These are phyloP conservation scores for Thunnus thynnus DNA, from an alignment of 2,113 vertebrate species.

Conservation along the genomic window DNA sequence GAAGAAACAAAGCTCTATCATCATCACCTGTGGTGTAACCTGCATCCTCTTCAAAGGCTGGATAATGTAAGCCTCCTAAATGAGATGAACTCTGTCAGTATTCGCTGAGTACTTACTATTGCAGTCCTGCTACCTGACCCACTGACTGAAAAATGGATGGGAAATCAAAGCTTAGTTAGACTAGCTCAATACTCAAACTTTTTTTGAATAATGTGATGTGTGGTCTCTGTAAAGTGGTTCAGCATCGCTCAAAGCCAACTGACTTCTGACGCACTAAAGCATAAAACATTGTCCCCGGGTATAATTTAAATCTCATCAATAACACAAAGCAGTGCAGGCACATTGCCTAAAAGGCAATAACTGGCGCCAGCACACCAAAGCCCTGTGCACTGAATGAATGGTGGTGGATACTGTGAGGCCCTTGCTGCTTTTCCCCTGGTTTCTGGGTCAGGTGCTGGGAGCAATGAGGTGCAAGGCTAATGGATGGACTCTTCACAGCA, in stretches of 20 bases:
- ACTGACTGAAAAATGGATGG: constrained; percentile 45
- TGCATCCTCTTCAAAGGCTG: background rate
- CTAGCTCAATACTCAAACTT: constrained; percentile 57
- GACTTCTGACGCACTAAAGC: constrained; percentile 69
- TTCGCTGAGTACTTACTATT: constrained; percentile 35
- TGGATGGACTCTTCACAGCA: constrained; percentile 80
- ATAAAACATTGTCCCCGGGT: constrained; percentile 66
- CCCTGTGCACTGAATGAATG: constrained; percentile 39
- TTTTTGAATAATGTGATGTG: constrained; percentile 62
- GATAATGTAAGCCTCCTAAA: constrained; percentile 16
- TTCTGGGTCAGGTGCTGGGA: constrained; percentile 77
- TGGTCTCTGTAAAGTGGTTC: constrained; percentile 54
- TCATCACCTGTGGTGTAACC: background rate
- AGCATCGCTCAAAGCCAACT: constrained; percentile 59
- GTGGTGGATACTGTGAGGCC: constrained; percentile 28
- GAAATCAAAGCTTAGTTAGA: constrained; percentile 67
- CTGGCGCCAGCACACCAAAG: constrained; percentile 50
- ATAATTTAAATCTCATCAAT: constrained; percentile 77
- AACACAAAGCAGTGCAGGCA: constrained; percentile 70
- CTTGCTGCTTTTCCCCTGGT: constrained; percentile 48
- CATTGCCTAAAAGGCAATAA: constrained; percentile 71
- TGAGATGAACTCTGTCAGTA: constrained; percentile 29
- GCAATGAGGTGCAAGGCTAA: constrained; percentile 77
- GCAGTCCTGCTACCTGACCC: constrained; percentile 33
- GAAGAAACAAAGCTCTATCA: background rate